Evolutionary conservation across 2,113 vertebrate species (phyloP).

Genomic region (Charadrius vociferus): DNA sequence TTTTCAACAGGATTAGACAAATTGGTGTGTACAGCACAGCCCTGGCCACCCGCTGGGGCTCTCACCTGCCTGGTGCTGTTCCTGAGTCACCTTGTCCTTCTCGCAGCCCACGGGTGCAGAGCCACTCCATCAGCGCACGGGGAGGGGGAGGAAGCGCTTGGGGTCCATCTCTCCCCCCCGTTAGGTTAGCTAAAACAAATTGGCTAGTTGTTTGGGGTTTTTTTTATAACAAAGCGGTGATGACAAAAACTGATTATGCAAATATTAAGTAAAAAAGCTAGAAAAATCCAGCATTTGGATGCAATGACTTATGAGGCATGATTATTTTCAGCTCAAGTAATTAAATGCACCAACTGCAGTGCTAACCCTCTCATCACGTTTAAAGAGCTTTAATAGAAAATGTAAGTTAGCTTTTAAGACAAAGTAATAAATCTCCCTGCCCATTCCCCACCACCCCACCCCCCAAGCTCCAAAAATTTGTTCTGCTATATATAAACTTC

Average conservation of each 20-base stretch:
- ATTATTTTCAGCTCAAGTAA: not conserved
- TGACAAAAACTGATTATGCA: not conserved
- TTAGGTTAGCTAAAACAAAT: not conserved
- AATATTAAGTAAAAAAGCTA: not conserved
- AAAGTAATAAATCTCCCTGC: not conserved
- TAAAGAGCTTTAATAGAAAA: not conserved
- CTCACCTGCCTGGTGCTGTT: not conserved
- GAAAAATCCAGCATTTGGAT: not conserved
- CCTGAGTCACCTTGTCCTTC: not conserved
- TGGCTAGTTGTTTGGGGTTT: not conserved
- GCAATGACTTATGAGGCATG: fast-evolving
- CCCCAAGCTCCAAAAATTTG: not conserved
- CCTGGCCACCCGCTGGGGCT: not conserved
- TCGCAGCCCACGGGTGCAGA: fast-evolving
- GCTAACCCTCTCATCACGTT: not conserved
- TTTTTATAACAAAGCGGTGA: not conserved
- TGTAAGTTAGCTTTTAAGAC: not conserved
- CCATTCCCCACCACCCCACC: fast-evolving
- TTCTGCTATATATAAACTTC: not conserved
- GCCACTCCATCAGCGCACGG: not conserved
- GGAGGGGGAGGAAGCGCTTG: not conserved
- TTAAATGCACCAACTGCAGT: not conserved
- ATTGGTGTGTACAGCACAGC: fast-evolving
- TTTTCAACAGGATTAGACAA: not conserved
- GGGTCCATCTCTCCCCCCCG: not conserved